These are phyloP conservation scores for Rhogogaster chlorosoma DNA, from an alignment of 2,888 invertebrate genomes.

Conservation along the genomic window DNA sequence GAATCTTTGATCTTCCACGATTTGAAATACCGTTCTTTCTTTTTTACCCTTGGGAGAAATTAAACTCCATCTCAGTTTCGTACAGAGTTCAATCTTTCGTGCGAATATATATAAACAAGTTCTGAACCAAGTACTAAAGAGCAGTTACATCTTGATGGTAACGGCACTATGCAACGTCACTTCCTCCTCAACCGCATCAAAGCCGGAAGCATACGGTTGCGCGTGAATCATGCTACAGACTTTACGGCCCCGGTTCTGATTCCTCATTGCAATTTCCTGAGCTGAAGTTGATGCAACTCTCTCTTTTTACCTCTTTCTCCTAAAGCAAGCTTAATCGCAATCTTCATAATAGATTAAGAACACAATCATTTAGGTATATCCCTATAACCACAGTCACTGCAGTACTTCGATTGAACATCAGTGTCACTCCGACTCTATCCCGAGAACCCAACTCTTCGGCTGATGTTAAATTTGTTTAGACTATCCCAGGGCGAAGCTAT, in stretches of 20 bases:
- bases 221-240: conserved; percentile 30
- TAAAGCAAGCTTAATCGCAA: background rate
- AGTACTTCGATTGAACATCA: background rate
- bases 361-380: background rate
- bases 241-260: conserved; percentile 18
- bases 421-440: background rate
- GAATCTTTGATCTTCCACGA: background rate
- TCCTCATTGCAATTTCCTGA: conserved; percentile 16
- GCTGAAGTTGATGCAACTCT: background rate
- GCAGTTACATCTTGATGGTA: conserved; percentile 40
- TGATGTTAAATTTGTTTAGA: conserved; percentile 2
- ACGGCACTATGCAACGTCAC: conserved; percentile 11
- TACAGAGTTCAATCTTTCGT: background rate
- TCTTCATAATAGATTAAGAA: too few species aligned
- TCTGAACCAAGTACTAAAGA: background rate
- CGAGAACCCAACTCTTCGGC: background rate
- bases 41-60: background rate
- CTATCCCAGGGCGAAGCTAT: conserved; percentile 14
- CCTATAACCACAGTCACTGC: background rate
- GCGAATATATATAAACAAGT: conserved; percentile 12
- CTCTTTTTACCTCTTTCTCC: background rate
- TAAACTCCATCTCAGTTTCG: background rate
- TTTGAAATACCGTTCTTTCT: background rate
- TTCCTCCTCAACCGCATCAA: conserved; percentile 26
- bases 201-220: conserved; percentile 29